Base-by-base conservation (phyloP, 2,888 invertebrate species). In the Enchytraeus crypticus region DNA sequence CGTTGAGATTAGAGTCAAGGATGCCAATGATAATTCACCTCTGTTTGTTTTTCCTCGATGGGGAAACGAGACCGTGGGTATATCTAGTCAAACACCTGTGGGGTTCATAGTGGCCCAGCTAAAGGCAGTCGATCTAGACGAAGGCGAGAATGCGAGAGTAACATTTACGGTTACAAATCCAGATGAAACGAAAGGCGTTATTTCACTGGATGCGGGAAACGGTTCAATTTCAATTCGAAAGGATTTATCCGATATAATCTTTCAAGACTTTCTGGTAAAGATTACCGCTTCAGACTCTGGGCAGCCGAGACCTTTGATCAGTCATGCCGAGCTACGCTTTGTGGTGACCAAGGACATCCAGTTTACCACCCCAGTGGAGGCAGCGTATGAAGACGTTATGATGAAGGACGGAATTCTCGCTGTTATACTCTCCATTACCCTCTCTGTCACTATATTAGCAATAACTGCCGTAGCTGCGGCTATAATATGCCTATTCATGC, bases 41-140 rank as follows among this genome's bases (percentile, higher is more conserved):
- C 26, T 53, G 23, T 66, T 68, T 45, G 47, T 51, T 27, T 68
- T 65, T 58, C 66, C 68, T 1, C 60, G 47, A 32, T 51, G 29
- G 8, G 53, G 46, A 11, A 67, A 67, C 51, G 56, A 61, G 45
- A 61, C 61, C 4, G 34, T 61, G 2, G 27, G 58, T 23, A 38
- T 64, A 2, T 59, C 64, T 11, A 55, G 59, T 38, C 30, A 55
- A 23, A 57, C 61, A 1, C 58, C 61, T 1, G 8, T 46, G 3
- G 64, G 64, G 23, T 54, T 55, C 49, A 32, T 49, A n/a, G 29
- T 64, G 14, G 45, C 59, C 8, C 51, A 32, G n/a, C 14, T 95
- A 1, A 85, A 85, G 72, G 95, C 95, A 8, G 85, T 85, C 11
- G 96, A 96, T 82, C 86, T 87, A 21, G 96, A 96, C 80, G 84